Percentiles rank a stretch among this genome's conserved stretches.
These are phyloP conservation scores for Parauchenoglanis ngamensis DNA, from an alignment of 2,797 vertebrate species.

Conservation along the genomic window DNA sequence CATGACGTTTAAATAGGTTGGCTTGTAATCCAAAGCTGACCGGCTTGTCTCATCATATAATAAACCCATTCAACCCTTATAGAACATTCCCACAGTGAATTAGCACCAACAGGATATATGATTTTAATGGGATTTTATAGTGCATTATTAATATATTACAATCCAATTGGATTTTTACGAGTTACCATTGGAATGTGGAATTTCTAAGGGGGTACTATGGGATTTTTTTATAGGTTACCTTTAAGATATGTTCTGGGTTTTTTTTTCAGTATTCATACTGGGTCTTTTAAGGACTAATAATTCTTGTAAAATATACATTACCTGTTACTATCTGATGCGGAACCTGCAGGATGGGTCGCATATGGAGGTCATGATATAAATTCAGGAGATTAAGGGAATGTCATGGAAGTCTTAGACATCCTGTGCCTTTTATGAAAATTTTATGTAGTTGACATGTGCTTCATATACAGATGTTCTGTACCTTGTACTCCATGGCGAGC, in stretches of 20 bases:
- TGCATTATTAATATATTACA: constrained; percentile 1
- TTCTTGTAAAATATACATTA: background rate
- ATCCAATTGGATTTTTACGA: background rate
- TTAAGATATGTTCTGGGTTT: background rate
- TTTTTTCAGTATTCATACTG: background rate
- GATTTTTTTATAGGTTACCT: background rate
- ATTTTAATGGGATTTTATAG: background rate
- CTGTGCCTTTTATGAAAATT: background rate
- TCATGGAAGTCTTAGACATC: background rate
- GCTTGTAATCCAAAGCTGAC: background rate
- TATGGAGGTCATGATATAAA: background rate
- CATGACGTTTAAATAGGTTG: background rate
- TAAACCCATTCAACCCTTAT: background rate
- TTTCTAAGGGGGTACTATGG: background rate
- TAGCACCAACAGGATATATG: constrained; percentile 3
- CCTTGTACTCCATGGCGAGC: background rate
- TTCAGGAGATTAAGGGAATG: background rate
- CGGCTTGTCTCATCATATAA: background rate
- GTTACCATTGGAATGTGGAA: background rate
- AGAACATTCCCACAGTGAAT: background rate
- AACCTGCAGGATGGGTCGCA: background rate
- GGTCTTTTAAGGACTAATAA: background rate
- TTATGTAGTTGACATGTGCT: background rate
- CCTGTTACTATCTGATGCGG: background rate
- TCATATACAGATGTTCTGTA: background rate